Conservation (phyloP, 2,888 invertebrate species). For the Icerya purchasi region DNA sequence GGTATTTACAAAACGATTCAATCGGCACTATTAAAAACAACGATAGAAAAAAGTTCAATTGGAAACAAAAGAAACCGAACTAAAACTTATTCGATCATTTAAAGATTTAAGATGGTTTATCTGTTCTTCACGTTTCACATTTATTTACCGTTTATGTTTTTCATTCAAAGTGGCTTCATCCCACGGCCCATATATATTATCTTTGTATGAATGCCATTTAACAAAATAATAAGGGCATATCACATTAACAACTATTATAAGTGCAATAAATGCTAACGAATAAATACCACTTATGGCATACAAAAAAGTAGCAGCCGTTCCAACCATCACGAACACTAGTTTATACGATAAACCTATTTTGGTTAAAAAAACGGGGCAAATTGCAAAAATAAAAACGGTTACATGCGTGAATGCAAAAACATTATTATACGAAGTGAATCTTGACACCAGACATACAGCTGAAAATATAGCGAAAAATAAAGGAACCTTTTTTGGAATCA, state of each 20-base stretch:
- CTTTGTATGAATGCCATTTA: slow-evolving; percentile 52
- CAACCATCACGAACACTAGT: slow-evolving; percentile 31
- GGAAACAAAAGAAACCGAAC: no score
- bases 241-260: slow-evolving; percentile 39
- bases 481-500: slow-evolving; percentile 77
- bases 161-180: neutral
- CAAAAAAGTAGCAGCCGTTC: slow-evolving; percentile 30
- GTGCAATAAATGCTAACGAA: slow-evolving; percentile 24
- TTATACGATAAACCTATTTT: slow-evolving; percentile 35
- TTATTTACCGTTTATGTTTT: neutral
- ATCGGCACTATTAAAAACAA: no score
- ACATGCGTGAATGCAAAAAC: slow-evolving; percentile 78
- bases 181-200: slow-evolving; percentile 48
- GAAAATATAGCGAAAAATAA: slow-evolving; percentile 88
- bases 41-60: no score
- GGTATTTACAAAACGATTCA: no score
- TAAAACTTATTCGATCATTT: no score
- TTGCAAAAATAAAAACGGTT: slow-evolving; percentile 68
- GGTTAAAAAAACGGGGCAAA: slow-evolving; percentile 60
- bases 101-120: no score
- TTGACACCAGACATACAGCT: slow-evolving; percentile 81
- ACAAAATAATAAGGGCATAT: slow-evolving; percentile 57
- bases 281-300: slow-evolving; percentile 21
- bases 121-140: no score
- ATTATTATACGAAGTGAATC: slow-evolving; percentile 62